These are phyloP conservation scores for Drosophila santomea DNA, from an alignment of 1,140 invertebrate species.

Conservation along the genomic window DNA sequence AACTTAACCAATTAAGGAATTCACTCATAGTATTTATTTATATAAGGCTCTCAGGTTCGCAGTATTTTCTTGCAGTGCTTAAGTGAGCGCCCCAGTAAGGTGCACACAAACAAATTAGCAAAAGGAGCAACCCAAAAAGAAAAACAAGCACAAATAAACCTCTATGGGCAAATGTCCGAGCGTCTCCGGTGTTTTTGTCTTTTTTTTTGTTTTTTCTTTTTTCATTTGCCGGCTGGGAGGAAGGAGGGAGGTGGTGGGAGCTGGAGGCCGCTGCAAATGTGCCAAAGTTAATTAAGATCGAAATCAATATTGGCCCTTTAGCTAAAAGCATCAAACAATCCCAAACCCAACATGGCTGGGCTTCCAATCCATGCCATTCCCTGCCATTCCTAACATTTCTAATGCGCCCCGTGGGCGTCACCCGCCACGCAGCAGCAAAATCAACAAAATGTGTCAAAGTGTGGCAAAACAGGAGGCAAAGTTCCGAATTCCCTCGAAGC, in stretches of 20 bases:
- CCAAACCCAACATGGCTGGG: conserved; percentile 58
- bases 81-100: conserved; percentile 32
- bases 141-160: conserved; percentile 64
- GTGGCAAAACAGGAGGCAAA: conserved; percentile 57
- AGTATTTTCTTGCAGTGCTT: conserved; percentile 5
- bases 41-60: no score
- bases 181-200: conserved; percentile 37
- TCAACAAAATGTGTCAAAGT: conserved; percentile 78
- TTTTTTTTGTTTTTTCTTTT: conserved; percentile 1
- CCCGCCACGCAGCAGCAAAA: conserved; percentile 39
- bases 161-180: conserved; percentile 50
- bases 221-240: background rate
- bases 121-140: conserved; percentile 73
- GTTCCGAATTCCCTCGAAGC: conserved; percentile 45
- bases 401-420: conserved; percentile 66
- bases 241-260: background rate
- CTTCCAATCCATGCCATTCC: conserved; percentile 19
- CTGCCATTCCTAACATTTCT: conserved; percentile 51
- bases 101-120: conserved; percentile 78
- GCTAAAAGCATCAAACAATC: conserved; percentile 83
- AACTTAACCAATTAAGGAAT: no score
- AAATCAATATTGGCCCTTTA: conserved; percentile 83
- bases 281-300: conserved; percentile 83
- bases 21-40: no score
- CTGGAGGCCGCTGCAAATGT: conserved; percentile 75